Percentiles rank a stretch among this genome's conserved stretches.
Evolutionary conservation across 2,888 invertebrate species (phyloP).

Genomic region (Pollenia labialis): DNA sequence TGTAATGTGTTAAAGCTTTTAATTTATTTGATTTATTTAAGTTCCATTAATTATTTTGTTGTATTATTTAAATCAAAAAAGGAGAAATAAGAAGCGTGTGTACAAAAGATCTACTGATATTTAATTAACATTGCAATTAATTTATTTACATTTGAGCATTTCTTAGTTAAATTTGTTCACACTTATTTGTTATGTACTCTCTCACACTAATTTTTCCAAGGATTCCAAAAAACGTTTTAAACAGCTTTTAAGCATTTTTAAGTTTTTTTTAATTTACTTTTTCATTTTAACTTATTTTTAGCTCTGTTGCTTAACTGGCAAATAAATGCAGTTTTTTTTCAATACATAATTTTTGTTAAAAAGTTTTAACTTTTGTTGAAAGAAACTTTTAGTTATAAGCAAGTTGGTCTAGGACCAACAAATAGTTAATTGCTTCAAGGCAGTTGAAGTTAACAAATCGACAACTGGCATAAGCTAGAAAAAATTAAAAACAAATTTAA

Average conservation of each 20-base stretch:
- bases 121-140: conserved; percentile 37
- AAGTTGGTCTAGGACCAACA: neutral
- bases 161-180: neutral
- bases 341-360: conserved; percentile 15
- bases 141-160: conserved; percentile 21
- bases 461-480: too few species aligned
- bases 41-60: neutral
- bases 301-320: conserved; percentile 39
- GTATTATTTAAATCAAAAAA: neutral
- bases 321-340: conserved; percentile 45
- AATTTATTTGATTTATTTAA: conserved; percentile 57
- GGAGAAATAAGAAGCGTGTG: neutral
- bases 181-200: neutral
- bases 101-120: conserved; percentile 32
- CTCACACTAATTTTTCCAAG: neutral
- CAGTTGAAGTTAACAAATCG: neutral
- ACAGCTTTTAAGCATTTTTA: conserved; percentile 31
- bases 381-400: conserved; percentile 27
- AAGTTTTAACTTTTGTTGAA: conserved; percentile 27
- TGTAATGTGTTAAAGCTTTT: conserved; percentile 51
- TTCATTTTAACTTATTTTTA: conserved; percentile 24
- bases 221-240: conserved; percentile 21
- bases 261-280: conserved; percentile 42
- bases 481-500: too few species aligned
- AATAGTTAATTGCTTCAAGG: neutral